Evolutionary conservation across 2,797 vertebrate species (phyloP).

Genomic region (Cynopterus sphinx): DNA sequence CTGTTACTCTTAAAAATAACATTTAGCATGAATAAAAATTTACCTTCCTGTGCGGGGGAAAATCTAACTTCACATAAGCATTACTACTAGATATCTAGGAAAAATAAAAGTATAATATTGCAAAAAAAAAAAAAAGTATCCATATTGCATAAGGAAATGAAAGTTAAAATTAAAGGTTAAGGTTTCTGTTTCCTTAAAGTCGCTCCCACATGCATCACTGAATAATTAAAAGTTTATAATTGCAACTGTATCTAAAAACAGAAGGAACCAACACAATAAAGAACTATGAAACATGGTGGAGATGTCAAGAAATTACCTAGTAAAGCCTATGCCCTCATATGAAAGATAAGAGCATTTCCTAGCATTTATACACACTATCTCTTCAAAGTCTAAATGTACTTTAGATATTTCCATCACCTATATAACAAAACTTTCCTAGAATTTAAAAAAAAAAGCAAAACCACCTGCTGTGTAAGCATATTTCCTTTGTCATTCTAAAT

Average conservation of each 20-base stretch:
- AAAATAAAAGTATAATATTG: background rate
- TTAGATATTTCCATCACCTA: background rate
- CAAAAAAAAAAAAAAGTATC: background rate
- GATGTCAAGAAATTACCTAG: background rate
- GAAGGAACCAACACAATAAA: constrained; percentile 47
- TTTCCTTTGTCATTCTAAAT: background rate
- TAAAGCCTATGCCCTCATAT: background rate
- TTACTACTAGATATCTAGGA: background rate
- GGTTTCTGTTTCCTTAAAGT: constrained; percentile 41
- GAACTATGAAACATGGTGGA: background rate
- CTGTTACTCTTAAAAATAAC: background rate
- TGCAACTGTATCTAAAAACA: constrained; percentile 45
- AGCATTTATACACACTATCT: background rate
- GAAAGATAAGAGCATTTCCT: background rate
- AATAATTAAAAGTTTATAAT: constrained; percentile 55
- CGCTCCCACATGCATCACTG: constrained; percentile 22
- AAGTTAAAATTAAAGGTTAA: background rate
- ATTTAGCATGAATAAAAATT: background rate
- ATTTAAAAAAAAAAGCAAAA: background rate
- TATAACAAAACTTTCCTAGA: background rate
- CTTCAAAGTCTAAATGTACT: background rate
- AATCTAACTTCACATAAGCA: background rate
- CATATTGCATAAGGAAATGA: background rate
- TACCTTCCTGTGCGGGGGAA: background rate
- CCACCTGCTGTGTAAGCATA: background rate